Conservation (phyloP, 2,888 invertebrate genomes). For the Agriopis leucophaearia region DNA sequence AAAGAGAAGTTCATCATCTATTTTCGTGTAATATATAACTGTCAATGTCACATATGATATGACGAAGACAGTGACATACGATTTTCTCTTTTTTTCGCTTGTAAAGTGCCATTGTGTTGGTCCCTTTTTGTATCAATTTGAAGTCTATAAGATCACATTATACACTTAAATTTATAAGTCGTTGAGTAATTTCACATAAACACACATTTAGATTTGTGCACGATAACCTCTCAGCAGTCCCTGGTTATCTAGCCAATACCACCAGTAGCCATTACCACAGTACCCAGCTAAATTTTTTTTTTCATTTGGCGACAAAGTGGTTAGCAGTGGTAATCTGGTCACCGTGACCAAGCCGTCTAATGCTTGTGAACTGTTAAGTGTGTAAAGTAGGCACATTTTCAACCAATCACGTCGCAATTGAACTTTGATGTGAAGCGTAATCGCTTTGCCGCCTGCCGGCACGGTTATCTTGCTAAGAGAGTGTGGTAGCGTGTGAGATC, state of each 20-base stretch:
- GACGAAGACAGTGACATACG: conserved; percentile 20
- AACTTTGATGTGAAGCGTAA: not conserved
- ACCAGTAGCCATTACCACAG: no score
- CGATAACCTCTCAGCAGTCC: no score
- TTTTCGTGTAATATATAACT: conserved; percentile 15
- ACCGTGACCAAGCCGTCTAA: no score
- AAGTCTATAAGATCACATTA: conserved; percentile 1
- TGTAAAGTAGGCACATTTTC: not conserved
- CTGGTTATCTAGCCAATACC: no score
- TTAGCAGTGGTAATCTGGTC: no score
- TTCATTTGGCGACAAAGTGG: no score
- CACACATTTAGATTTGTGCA: no score
- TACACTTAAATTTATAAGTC: not conserved
- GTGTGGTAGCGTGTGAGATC: conserved; percentile 90
- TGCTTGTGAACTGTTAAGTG: no score
- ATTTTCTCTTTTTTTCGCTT: conserved; percentile 6
- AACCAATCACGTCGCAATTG: not conserved
- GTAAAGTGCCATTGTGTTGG: not conserved
- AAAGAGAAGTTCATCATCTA: conserved; percentile 1
- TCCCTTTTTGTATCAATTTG: conserved; percentile 2
- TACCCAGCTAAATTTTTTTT: no score
- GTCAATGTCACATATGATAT: conserved; percentile 19
- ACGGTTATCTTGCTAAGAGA: conserved; percentile 37
- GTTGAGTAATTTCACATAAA: not conserved
- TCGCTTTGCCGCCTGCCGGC: not conserved